Evolutionary conservation across 37 sponge, comb jelly and placozoan genomes (phyloP).

Genomic region (Corticium candelabrum): DNA sequence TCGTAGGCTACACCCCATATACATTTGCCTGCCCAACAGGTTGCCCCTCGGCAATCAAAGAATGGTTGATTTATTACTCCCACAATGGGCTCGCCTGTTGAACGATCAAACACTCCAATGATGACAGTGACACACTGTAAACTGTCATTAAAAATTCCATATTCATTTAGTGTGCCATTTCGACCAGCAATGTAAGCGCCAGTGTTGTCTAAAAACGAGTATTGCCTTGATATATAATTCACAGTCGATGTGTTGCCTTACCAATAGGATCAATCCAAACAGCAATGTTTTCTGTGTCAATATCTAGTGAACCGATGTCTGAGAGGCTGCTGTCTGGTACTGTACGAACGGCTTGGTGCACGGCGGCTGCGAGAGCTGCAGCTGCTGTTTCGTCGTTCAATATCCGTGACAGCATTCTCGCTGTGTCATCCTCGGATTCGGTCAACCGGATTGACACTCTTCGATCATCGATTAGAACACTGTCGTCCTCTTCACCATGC

Average conservation of each 20-base stretch:
- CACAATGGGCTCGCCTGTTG: slow-evolving; percentile 16
- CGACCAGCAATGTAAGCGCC: not conserved
- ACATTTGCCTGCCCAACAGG: slow-evolving; percentile 18
- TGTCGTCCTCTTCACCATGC: slow-evolving; percentile 36
- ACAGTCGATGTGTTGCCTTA: too few relatives aligned
- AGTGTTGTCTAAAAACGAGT: slow-evolving; percentile 2
- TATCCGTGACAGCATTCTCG: slow-evolving; percentile 1
- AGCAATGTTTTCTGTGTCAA: slow-evolving; percentile 11
- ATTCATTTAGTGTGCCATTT: not conserved
- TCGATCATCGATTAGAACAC: slow-evolving; percentile 3
- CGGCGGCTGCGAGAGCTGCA: slow-evolving; percentile 2
- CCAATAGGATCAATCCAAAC: slow-evolving; percentile 62
- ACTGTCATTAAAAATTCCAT: slow-evolving; percentile 12
- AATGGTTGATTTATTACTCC: slow-evolving; percentile 58
- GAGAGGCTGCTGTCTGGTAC: not conserved
- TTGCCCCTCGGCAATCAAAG: not conserved
- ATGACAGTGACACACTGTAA: slow-evolving; percentile 34
- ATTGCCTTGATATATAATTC: too few relatives aligned
- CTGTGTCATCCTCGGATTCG: slow-evolving; percentile 9
- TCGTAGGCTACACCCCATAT: slow-evolving; percentile 32
- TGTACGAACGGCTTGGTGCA: slow-evolving; percentile 5
- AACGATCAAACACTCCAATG: slow-evolving; percentile 27
- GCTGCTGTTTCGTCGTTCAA: slow-evolving; percentile 11
- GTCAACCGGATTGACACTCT: slow-evolving; percentile 1
- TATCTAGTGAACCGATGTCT: slow-evolving; percentile 1